Base-by-base conservation (phyloP, 2,797 vertebrate species). In the Gymnothorax javanicus region DNA sequence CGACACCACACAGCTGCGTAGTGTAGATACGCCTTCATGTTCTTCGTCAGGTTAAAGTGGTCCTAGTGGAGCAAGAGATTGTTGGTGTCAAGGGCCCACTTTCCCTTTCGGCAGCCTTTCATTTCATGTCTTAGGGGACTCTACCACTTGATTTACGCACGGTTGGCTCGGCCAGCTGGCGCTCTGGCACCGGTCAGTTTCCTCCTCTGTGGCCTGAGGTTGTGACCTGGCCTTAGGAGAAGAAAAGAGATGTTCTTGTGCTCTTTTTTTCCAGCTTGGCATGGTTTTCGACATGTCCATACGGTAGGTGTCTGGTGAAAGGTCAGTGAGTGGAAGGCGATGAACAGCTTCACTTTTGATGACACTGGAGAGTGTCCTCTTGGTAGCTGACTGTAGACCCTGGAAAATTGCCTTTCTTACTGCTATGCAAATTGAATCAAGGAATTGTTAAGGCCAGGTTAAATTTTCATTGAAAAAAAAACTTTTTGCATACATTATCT, bases 111-210 rank as follows among this genome's bases (percentile, higher is more conserved):
- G 92, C 91, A 89, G 84, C 90, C 90, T 95, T 96, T 96, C 96
- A 97, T 97, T 95, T 94, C 92, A 93, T 90, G 93, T 95, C 96
- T 94, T 95, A 90, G 82, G 97, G 96, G 94, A 94, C 83, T 83
- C 52, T 50, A 84, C 84, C 73, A 7, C 86, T 89, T 87, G 86
- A 88, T 92, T 82, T 88, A 88, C 89, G 75, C 75, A 82, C 87
- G 73, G 62, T 57, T 87, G 9, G 91, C 92, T 87, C 84, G 89
- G 84, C 92, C 95, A 94, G 94, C 93, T 95, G 94, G 89, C 4
- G 4, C 20, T 43, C 89, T 86, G 59, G 23, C 82, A 87, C 89
- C 87, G 75, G 89, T 85, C 84, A 85, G 57, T 87, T 84, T 62
- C 69, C 88, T 88, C 89, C 59, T 88, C 77, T 89, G 86, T 93